Evolutionary conservation across 2,888 invertebrate genomes (phyloP).

Genomic region (Heliconius charithonia): DNA sequence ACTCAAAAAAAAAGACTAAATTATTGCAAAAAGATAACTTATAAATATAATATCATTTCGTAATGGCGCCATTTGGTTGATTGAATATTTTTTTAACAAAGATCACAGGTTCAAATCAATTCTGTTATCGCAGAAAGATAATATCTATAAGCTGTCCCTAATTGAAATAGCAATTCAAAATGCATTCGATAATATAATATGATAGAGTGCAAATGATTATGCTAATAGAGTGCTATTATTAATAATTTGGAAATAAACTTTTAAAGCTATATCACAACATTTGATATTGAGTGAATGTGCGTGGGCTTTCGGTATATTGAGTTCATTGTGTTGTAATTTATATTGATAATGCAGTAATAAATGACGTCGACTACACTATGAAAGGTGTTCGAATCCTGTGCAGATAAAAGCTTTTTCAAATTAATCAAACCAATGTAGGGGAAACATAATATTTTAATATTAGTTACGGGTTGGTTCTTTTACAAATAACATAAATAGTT

Average conservation of each 20-base stretch:
- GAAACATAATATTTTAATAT: too few relatives aligned
- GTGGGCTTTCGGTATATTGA: background rate
- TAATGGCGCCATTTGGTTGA: constrained; percentile 34
- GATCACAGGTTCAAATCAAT: constrained; percentile 29
- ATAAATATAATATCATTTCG: constrained; percentile 21
- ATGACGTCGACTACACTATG: background rate
- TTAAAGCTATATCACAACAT: constrained; percentile 5
- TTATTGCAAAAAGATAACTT: background rate
- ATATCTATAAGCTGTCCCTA: constrained; percentile 37
- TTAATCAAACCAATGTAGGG: too few relatives aligned
- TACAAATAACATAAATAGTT: too few relatives aligned
- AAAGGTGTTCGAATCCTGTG: too few relatives aligned
- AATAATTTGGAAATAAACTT: constrained; percentile 17
- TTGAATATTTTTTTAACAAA: constrained; percentile 41
- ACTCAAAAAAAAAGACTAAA: background rate
- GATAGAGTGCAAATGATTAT: constrained; percentile 35
- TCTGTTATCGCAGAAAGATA: constrained; percentile 36
- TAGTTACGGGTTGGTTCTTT: too few relatives aligned
- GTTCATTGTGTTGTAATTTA: constrained; percentile 7
- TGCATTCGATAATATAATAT: constrained; percentile 33
- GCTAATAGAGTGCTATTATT: constrained; percentile 30
- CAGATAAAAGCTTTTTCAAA: too few relatives aligned
- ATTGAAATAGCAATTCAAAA: constrained; percentile 37
- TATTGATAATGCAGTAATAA: background rate
- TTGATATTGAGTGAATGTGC: background rate